Evolutionary conservation across 2,888 invertebrate species (phyloP).

Genomic region (Biston betularia): DNA sequence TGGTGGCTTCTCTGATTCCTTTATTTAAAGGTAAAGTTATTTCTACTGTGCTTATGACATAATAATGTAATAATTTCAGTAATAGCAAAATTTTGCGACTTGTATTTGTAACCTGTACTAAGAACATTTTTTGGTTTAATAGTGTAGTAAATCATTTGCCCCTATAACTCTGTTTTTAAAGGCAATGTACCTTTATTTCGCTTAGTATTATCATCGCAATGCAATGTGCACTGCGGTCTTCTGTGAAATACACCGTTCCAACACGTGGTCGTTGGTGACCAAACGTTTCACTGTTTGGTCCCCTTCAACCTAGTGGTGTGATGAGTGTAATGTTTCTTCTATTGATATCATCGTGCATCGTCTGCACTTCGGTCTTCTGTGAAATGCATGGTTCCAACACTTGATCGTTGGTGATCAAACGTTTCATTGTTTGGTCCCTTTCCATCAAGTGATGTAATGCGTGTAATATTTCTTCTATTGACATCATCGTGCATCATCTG

Average conservation of each 20-base stretch:
- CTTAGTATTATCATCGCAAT: neutral
- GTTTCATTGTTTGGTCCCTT: neutral
- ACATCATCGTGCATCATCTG: neutral
- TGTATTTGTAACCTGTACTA: too few species aligned
- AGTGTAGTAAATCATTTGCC: too few species aligned
- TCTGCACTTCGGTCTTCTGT: neutral
- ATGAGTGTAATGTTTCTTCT: constrained; percentile 1
- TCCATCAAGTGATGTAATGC: neutral
- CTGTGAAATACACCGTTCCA: neutral
- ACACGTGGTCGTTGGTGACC: neutral
- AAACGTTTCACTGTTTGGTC: constrained; percentile 20
- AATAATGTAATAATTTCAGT: too few species aligned
- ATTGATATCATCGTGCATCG: neutral
- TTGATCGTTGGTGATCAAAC: too few species aligned
- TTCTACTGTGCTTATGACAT: too few species aligned
- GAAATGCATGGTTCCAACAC: neutral
- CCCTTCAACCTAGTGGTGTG: constrained; percentile 5
- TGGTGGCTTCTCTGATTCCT: too few species aligned
- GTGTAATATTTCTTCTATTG: neutral
- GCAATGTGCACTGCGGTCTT: neutral
- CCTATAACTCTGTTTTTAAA: too few species aligned
- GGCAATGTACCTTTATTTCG: neutral
- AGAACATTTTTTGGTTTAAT: too few species aligned
- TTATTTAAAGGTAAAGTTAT: too few species aligned
- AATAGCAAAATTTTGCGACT: too few species aligned